Base-by-base conservation (phyloP, 2,113 vertebrate genomes). In the Peromyscus leucopus region DNA sequence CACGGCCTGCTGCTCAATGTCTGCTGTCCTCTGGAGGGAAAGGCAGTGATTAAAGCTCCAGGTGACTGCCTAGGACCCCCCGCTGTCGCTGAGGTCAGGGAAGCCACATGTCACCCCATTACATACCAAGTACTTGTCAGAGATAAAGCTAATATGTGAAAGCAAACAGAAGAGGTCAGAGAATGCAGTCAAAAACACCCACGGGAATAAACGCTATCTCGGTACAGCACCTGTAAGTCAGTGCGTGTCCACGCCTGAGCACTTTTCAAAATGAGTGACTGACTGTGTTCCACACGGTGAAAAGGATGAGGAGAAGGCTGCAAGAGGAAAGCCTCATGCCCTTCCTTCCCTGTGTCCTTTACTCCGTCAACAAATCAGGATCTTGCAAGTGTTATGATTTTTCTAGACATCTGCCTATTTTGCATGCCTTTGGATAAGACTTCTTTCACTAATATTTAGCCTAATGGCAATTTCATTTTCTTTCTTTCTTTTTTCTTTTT, bases 1-100 rank as follows among this genome's bases (percentile, higher is more conserved):
- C 97, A 99, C 96, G 0, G 99, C 99, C 46, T 99, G 99, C 95
- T 99, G 99, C 96, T 99, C 99, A 17, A 98, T 99, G 94, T 99
- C 99, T 84, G 99, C 99, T 92, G 99, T 99, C 96, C 99, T 98
- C 99, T 99, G 97, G 90, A 98, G 98, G 93, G 97, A 82, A 82
- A 63, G 59, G 26, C 57, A 71, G 80, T 33, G 39, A 61, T 28
- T 15, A 42, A 28, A 0, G 1, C 46, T 28, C 33, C 48, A 12
- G 59, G 2, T 3, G 7, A 8, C 15, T 11, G 13, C 31, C 63
- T 48, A 1, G 59, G 19, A 42, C 72, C 4, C 16, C 19, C 57
- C 1, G 1, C 26, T 19, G 72, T 2, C 6, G 1, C 51, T 33
- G 33, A 85, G 28, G 31, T 28, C 79, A 76, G 65, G 42, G 74